Conservation (phyloP, 2,113 vertebrate species). For the Urocitellus parryii region DNA sequence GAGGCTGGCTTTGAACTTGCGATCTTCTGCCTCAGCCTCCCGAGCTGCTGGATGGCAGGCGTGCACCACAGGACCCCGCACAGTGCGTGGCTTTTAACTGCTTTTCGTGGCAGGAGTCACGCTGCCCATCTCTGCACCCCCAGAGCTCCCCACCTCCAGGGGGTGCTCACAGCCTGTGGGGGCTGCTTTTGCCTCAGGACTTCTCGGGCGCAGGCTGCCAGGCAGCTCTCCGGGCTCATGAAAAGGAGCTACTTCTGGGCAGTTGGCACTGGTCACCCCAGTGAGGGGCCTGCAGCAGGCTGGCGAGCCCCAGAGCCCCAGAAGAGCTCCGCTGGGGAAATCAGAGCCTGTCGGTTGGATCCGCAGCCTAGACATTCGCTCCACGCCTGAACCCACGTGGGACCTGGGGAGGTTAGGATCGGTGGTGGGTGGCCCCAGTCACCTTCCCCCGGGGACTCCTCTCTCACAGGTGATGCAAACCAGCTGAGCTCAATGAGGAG, state of each 20-base stretch:
- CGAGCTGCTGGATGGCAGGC: too few species aligned
- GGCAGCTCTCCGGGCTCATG: not conserved
- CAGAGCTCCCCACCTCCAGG: not conserved
- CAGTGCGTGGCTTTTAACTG: not conserved
- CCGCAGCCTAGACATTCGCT: not conserved
- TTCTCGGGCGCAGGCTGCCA: rapidly evolving
- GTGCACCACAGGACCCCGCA: too few species aligned
- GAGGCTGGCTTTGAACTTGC: too few species aligned
- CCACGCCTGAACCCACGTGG: not conserved
- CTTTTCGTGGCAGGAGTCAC: not conserved
- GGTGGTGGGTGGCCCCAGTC: not conserved
- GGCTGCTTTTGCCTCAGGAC: not conserved
- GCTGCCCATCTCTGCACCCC: not conserved
- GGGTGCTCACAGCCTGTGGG: not conserved
- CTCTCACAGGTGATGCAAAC: not conserved
- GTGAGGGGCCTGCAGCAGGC: not conserved
- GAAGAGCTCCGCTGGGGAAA: not conserved
- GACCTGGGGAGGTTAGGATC: not conserved
- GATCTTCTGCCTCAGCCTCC: too few species aligned
- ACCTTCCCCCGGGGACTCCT: not conserved
- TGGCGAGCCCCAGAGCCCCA: not conserved
- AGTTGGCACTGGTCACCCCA: not conserved
- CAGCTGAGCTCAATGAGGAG: not conserved
- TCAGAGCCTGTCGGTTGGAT: not conserved
- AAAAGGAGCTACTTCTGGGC: not conserved